Evolutionary conservation across 1,140 invertebrate species (phyloP).

Genomic region (Pseudomyrmex gracilis): DNA sequence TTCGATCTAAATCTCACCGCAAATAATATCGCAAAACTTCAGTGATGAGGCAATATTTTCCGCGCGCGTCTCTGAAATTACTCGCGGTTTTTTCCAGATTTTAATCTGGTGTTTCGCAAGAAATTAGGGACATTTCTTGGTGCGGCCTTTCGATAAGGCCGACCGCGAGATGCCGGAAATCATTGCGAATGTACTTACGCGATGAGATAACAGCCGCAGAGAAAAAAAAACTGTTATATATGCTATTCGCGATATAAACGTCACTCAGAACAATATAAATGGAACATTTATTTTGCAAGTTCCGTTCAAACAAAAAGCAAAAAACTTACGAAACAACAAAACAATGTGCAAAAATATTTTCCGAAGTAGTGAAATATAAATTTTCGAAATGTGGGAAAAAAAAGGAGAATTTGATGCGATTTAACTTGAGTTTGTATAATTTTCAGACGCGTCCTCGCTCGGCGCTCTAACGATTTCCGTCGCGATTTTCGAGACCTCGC

Average conservation of each 20-base stretch:
- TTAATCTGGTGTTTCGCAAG: slow-evolving; percentile 10
- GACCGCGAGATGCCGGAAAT: slow-evolving; percentile 37
- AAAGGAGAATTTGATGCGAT: not conserved
- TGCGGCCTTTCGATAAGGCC: slow-evolving; percentile 12
- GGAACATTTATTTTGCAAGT: slow-evolving; percentile 17
- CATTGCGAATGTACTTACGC: not conserved
- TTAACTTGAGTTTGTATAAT: slow-evolving; percentile 45
- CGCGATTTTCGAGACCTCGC: slow-evolving; percentile 43
- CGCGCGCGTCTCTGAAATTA: not conserved
- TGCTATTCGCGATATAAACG: not conserved
- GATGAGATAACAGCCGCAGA: not conserved
- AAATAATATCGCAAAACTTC: not conserved
- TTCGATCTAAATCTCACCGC: slow-evolving; percentile 12
- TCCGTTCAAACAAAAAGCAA: slow-evolving; percentile 10
- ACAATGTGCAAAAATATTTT: slow-evolving; percentile 18
- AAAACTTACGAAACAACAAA: slow-evolving; percentile 9
- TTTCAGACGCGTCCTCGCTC: slow-evolving; percentile 17
- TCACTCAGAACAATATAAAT: not conserved
- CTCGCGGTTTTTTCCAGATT: slow-evolving; percentile 6
- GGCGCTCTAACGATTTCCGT: slow-evolving; percentile 57
- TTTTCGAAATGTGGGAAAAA: not conserved
- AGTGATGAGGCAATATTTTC: not conserved
- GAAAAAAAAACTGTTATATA: slow-evolving; percentile 21
- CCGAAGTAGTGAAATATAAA: not conserved
- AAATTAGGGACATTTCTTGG: slow-evolving; percentile 9